Evolutionary conservation across 2,888 invertebrate genomes (phyloP).

Genomic region (Carterocephalus palaemon): DNA sequence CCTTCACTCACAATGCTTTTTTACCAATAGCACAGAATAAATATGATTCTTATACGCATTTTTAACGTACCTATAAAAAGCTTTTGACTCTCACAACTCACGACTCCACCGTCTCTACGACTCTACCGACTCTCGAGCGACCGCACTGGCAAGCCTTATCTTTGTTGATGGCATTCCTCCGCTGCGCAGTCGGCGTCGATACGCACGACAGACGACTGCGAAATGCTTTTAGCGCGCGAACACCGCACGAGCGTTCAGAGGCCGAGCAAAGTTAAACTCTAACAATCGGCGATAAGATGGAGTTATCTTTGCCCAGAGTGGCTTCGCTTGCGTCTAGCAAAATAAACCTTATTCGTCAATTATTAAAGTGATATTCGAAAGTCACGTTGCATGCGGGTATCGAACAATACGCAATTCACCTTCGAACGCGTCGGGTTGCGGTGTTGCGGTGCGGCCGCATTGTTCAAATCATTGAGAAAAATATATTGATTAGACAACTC

Average conservation of each 20-base stretch:
- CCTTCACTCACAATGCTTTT: too few species aligned
- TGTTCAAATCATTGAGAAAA: constrained; percentile 42
- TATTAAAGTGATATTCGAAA: constrained; percentile 72
- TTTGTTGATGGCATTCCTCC: constrained; percentile 74
- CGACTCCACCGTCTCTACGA: too few species aligned
- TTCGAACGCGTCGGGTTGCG: constrained; percentile 77
- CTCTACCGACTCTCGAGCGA: not conserved
- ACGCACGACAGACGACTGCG: constrained; percentile 76
- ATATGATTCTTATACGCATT: too few species aligned
- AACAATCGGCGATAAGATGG: constrained; percentile 34
- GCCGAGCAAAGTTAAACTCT: constrained; percentile 40
- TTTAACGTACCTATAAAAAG: not conserved
- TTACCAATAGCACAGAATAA: not conserved
- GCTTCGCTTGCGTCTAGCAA: constrained; percentile 47
- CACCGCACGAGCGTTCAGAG: constrained; percentile 41
- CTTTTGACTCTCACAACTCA: constrained; percentile 15
- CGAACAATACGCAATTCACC: constrained; percentile 79
- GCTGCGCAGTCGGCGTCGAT: constrained; percentile 70
- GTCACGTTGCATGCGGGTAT: constrained; percentile 69
- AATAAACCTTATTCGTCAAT: constrained; percentile 69
- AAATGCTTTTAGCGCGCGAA: constrained; percentile 76
- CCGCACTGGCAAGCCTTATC: constrained; percentile 59
- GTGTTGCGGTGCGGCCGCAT: constrained; percentile 68
- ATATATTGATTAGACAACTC: too few species aligned
- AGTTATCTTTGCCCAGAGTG: constrained; percentile 33